phyloP scores from a whole-genome alignment of 2,113 vertebrate species.

The Myotis yumanensis region DNA sequence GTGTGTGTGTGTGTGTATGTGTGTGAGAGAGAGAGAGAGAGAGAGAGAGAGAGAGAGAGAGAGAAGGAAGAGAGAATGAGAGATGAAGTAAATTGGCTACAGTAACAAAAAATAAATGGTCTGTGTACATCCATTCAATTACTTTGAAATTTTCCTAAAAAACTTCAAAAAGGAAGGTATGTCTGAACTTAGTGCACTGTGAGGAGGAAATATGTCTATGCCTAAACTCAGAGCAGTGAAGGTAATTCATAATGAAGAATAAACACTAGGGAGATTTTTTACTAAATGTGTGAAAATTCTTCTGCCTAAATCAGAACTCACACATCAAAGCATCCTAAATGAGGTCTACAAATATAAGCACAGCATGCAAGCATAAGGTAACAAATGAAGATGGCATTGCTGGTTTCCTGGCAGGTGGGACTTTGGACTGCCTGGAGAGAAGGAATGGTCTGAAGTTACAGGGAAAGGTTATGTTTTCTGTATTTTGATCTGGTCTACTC shows the following conservation, averaged over 20 bases:
- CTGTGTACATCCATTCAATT: not conserved
- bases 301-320: not conserved
- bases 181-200: not conserved
- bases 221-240: not conserved
- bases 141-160: not conserved
- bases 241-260: not conserved
- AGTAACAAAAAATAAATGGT: not conserved
- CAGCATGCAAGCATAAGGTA: not conserved
- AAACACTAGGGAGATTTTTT: not conserved
- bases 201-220: not conserved
- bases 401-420: accelerated
- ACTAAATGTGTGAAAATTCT: not conserved
- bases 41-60: no score
- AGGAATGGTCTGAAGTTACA: not conserved
- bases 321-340: not conserved
- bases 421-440: not conserved
- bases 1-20: not conserved
- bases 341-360: not conserved
- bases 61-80: not conserved
- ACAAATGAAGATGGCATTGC: not conserved
- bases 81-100: not conserved
- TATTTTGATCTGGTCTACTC: not conserved
- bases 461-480: not conserved
- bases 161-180: not conserved
- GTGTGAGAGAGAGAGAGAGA: not conserved